phyloP scores from a whole-genome alignment of 2,113 vertebrate genomes.

The Corydoras sp. region DNA sequence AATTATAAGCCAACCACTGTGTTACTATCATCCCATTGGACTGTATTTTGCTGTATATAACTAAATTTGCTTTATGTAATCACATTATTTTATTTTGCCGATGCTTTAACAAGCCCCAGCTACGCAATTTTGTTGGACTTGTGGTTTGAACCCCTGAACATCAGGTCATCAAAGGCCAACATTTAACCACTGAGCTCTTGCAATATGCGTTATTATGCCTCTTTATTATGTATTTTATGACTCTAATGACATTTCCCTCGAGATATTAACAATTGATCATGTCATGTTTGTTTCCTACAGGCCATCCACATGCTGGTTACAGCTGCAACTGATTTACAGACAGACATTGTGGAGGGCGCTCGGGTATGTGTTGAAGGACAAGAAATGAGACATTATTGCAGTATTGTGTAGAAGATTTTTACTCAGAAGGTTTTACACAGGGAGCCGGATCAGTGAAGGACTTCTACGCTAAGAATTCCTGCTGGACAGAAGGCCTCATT shows the following conservation, averaged over 20 bases:
- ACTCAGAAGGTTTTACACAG: slow-evolving; percentile 51
- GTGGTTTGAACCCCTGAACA: too few relatives aligned
- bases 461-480: slow-evolving; percentile 94
- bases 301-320: slow-evolving; percentile 83
- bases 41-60: too few relatives aligned
- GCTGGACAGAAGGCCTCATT: slow-evolving; percentile 67
- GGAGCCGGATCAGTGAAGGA: slow-evolving; percentile 84
- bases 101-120: too few relatives aligned
- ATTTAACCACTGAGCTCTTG: too few relatives aligned
- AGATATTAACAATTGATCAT: neutral
- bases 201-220: too few relatives aligned
- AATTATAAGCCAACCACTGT: too few relatives aligned
- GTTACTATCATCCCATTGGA: too few relatives aligned
- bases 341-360: slow-evolving; percentile 91
- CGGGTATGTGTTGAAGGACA: slow-evolving; percentile 66
- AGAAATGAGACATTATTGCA: neutral
- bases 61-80: too few relatives aligned
- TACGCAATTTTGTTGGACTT: too few relatives aligned
- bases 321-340: slow-evolving; percentile 86
- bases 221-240: neutral
- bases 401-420: neutral
- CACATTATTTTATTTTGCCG: too few relatives aligned
- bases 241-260: neutral
- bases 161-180: too few relatives aligned
- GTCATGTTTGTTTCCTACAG: slow-evolving; percentile 49